phyloP scores from a whole-genome alignment of 2,113 vertebrate genomes.

The Paraplagusia blochii region DNA sequence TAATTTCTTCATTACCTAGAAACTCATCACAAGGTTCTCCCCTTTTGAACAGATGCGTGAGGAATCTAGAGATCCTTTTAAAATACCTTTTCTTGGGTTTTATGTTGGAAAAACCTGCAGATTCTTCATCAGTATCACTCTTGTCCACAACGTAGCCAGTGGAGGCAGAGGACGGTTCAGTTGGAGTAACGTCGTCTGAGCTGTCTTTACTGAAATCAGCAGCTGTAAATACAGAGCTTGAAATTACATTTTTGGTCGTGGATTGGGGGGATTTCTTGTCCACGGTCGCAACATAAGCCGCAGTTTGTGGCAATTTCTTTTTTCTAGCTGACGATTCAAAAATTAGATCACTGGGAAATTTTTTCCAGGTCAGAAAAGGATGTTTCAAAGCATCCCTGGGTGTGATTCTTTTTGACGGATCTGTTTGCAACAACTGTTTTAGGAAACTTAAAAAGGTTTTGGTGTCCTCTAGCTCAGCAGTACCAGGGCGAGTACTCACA shows the following conservation, averaged over 20 bases:
- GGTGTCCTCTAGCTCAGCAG: background rate
- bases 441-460: background rate
- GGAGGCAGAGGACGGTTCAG: no score
- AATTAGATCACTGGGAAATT: background rate
- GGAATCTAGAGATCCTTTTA: background rate
- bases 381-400: background rate
- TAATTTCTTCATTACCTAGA: background rate
- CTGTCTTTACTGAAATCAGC: no score
- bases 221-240: background rate
- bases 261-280: background rate
- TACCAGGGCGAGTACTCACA: background rate
- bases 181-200: background rate
- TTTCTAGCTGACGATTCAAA: background rate
- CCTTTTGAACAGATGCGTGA: background rate
- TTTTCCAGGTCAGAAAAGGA: background rate
- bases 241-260: background rate
- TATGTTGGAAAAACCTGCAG: background rate
- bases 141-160: background rate
- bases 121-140: background rate
- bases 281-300: no score
- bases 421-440: background rate
- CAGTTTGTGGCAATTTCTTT: background rate
- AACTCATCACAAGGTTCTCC: background rate
- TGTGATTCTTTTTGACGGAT: background rate
- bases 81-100: background rate